These are phyloP conservation scores for Pegoplata infirma DNA, from an alignment of 2,888 invertebrate species.

Conservation along the genomic window DNA sequence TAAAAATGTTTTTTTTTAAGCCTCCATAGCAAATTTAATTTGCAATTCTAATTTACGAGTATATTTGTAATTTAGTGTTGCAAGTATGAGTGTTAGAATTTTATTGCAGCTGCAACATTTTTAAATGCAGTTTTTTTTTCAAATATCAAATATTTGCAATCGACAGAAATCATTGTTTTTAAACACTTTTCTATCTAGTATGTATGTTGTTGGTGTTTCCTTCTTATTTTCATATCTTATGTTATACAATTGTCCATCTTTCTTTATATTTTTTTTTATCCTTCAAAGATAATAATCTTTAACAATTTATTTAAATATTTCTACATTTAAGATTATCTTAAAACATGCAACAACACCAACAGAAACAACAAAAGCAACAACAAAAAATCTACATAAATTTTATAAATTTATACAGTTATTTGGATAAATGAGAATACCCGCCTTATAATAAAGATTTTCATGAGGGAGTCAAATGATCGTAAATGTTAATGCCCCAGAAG, in stretches of 20 bases:
- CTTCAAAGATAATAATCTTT: conserved; percentile 58
- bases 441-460: too few species aligned
- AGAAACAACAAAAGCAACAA: conserved; percentile 6
- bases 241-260: conserved; percentile 55
- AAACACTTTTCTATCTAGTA: conserved; percentile 37
- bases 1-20: too few species aligned
- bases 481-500: too few species aligned
- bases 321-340: conserved; percentile 58
- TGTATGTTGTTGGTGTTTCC: background rate
- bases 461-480: too few species aligned
- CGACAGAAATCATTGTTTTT: conserved; percentile 12
- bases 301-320: conserved; percentile 64
- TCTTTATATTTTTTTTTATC: conserved; percentile 19
- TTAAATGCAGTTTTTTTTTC: conserved; percentile 39
- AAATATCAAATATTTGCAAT: conserved; percentile 7
- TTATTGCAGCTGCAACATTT: too few species aligned
- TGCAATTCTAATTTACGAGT: conserved; percentile 62
- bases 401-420: background rate
- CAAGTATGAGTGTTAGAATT: conserved; percentile 38
- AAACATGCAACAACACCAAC: conserved; percentile 57
- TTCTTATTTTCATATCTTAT: conserved; percentile 28
- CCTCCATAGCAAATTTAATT: conserved; percentile 28
- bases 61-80: background rate
- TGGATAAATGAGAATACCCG: too few species aligned
- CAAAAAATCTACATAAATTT: conserved; percentile 15